A percentile compares a stretch with the other conserved stretches of the same genome.
phyloP scores from a whole-genome alignment of 2,113 vertebrate genomes.

The Paraplagusia blochii region DNA sequence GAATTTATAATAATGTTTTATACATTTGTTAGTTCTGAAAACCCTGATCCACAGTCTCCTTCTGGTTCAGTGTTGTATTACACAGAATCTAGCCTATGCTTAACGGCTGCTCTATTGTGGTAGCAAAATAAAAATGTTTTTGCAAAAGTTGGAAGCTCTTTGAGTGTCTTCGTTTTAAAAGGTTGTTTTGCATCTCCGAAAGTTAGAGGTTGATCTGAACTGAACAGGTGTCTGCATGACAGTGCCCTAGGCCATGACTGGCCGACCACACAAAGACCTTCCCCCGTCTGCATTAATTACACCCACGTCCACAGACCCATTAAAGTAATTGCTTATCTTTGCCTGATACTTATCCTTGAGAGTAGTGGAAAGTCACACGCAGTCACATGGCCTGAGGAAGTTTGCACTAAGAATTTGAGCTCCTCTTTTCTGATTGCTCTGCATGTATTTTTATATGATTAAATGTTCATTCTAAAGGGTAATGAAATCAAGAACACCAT shows the following conservation, averaged over 20 bases:
- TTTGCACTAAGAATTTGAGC: constrained; percentile 17
- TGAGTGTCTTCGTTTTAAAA: too few relatives aligned
- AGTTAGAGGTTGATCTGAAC: constrained; percentile 1
- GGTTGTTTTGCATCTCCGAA: not conserved
- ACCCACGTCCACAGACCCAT: constrained; percentile 45
- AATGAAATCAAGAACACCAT: constrained; percentile 1
- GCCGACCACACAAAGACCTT: not conserved
- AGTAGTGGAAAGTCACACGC: constrained; percentile 27
- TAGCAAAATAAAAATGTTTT: too few relatives aligned
- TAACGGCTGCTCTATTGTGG: too few relatives aligned
- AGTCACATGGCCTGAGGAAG: constrained; percentile 29
- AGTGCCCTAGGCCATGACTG: constrained; percentile 13
- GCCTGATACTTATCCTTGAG: constrained; percentile 32
- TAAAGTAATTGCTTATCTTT: constrained; percentile 60
- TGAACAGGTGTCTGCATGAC: constrained; percentile 24
- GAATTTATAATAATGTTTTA: too few relatives aligned
- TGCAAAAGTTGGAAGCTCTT: too few relatives aligned
- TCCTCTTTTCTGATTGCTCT: too few relatives aligned
- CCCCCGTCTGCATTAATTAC: constrained; percentile 35
- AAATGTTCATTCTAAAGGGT: not conserved
- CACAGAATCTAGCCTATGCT: too few relatives aligned
- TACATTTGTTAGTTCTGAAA: too few relatives aligned
- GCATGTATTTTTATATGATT: constrained; percentile 1
- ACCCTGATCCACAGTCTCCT: too few relatives aligned
- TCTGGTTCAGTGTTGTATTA: too few relatives aligned